Evolutionary conservation across 2,888 invertebrate species (phyloP).

Genomic region (Mimas tiliae): DNA sequence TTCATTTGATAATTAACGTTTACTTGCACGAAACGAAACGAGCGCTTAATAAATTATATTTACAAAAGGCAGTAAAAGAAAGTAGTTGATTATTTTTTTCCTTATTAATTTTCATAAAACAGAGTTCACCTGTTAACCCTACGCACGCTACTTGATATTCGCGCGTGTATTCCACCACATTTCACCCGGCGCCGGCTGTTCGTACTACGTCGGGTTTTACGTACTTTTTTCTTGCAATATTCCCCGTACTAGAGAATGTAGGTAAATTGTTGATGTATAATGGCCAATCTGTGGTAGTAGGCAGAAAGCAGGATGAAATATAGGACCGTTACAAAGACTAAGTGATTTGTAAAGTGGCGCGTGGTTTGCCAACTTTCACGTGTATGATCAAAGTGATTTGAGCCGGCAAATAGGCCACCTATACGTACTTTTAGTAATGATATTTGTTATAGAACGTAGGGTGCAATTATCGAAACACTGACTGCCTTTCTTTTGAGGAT

Average conservation of each 20-base stretch:
- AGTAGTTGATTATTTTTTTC: neutral
- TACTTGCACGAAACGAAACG: neutral
- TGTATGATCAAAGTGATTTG: neutral
- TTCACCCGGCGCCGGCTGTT: slow-evolving; percentile 72
- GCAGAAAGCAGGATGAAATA: neutral
- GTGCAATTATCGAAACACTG: no score
- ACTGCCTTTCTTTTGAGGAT: no score
- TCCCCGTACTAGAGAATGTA: slow-evolving; percentile 34
- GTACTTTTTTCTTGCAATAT: slow-evolving; percentile 57
- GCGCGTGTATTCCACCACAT: slow-evolving; percentile 64
- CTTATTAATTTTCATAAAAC: slow-evolving; percentile 33
- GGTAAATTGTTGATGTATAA: slow-evolving; percentile 14
- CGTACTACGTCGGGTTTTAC: slow-evolving; percentile 61
- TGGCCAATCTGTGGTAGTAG: neutral
- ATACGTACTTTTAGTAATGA: neutral
- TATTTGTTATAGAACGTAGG: no score
- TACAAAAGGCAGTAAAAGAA: neutral
- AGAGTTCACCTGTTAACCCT: slow-evolving; percentile 23
- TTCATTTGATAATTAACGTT: no score
- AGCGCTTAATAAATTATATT: no score
- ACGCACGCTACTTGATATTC: slow-evolving; percentile 71
- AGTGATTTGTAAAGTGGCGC: neutral
- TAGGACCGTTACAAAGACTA: neutral
- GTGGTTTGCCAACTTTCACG: neutral
- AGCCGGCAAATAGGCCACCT: neutral